A percentile compares a stretch with the other conserved stretches of the same genome.
phyloP scores from a whole-genome alignment of 2,113 vertebrate genomes.

The Stegastes partitus region DNA sequence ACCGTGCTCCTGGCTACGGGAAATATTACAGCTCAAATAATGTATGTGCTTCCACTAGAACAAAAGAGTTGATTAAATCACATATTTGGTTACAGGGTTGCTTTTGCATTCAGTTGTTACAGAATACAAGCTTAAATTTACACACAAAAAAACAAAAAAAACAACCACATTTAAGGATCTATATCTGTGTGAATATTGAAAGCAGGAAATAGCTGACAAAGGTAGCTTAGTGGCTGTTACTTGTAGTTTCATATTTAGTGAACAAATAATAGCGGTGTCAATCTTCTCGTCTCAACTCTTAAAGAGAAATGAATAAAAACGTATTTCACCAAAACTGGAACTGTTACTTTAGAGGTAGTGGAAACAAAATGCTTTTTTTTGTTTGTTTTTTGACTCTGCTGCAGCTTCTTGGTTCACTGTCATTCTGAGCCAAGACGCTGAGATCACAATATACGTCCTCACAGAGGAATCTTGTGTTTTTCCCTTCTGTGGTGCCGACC shows the following conservation, averaged over 20 bases:
- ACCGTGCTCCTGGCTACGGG: background rate
- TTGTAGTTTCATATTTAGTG: background rate
- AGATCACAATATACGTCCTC: conserved; percentile 7
- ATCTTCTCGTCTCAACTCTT: background rate
- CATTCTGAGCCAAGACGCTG: background rate
- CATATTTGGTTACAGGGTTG: background rate
- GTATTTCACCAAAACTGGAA: background rate
- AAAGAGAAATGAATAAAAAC: background rate
- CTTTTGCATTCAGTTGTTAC: background rate
- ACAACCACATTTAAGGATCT: too few species aligned
- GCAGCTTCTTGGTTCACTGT: background rate
- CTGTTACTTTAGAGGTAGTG: background rate
- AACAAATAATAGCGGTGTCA: too few species aligned
- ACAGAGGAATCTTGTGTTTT: background rate
- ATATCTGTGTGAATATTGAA: background rate
- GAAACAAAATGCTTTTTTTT: background rate
- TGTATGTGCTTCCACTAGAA: too few species aligned
- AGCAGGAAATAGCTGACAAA: background rate
- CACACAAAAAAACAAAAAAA: too few species aligned
- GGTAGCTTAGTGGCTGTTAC: background rate
- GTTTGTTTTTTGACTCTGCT: background rate
- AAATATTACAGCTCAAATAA: too few species aligned
- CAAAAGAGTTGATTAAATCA: too few species aligned
- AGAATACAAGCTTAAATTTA: background rate
- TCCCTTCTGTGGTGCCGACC: background rate